Evolutionary conservation across 2,888 invertebrate species (phyloP).

Genomic region (Nephrotoma appendiculata): DNA sequence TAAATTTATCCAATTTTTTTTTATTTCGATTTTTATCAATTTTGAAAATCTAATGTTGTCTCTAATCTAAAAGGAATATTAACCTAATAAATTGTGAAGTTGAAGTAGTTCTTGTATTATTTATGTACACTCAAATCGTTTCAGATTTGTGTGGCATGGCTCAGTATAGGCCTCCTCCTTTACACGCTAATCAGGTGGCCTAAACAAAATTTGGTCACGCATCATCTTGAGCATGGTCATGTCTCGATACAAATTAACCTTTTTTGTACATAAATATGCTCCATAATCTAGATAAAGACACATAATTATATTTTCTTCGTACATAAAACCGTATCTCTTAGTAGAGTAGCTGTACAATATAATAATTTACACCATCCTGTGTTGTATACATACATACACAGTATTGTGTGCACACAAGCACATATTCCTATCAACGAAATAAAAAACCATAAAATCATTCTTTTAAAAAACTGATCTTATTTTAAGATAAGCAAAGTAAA

Average conservation of each 20-base stretch:
- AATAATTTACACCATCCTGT: neutral
- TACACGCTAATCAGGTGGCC: neutral
- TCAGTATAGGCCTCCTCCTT: neutral
- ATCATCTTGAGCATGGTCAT: neutral
- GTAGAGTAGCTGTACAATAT: neutral
- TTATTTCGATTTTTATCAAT: neutral
- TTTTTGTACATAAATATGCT: neutral
- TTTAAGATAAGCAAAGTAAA: constrained; percentile 6
- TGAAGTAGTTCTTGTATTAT: neutral
- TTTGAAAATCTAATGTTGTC: neutral
- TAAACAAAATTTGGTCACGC: neutral
- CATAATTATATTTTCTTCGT: neutral
- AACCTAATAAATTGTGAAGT: neutral
- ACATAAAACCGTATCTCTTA: neutral
- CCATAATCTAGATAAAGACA: neutral
- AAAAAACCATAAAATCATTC: constrained; percentile 2
- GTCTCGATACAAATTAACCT: neutral
- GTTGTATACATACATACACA: neutral
- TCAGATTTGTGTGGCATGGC: neutral
- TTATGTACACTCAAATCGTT: neutral
- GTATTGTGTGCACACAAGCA: neutral
- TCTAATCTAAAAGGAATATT: neutral
- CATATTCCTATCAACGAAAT: neutral
- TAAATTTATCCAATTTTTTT: neutral
- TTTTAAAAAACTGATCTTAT: neutral